Base-by-base conservation (phyloP, 2,113 vertebrate genomes). In the Atherinomorus stipes region DNA sequence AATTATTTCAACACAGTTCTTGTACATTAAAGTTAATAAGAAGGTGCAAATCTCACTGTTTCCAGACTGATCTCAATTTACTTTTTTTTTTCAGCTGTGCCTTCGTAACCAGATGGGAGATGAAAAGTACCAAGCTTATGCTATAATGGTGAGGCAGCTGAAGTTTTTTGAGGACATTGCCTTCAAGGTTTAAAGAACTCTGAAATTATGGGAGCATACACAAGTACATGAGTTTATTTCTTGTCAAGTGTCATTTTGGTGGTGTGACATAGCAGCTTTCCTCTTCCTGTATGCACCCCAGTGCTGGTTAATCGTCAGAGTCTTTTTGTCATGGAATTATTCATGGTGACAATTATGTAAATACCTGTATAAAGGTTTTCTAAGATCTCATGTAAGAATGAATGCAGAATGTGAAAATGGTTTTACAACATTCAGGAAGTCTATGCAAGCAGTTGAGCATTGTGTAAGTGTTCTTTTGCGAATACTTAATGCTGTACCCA, bases 121-220 rank as follows among this genome's bases (percentile, higher is more conserved):
- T 63, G 97, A 94, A 11, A 93, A 96, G 64, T 99, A 99, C 6
- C 71, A 61, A 10, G 44, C 83, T 28, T 99, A 97, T 53, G 93
- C 95, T 2, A 91, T 94, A 4, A 99, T 98, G 94, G 96, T 95
- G 84, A 95, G 92, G 21, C 97, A 98, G 63, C 88, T 99, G 28
- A 98, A 99, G 84, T 98, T 99, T 82, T 96, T 99, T 74, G 98
- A 99, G 91, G 97, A 95, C 9, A 88, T 93, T 7, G 81, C 90
- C 18, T 81, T 93, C 15, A 96, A 92, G 89, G 94, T 76, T 78
- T 95, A 86, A 58, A 67, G 22, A 70, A 6, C 0, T 7, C 18
- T 65, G 16, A 18, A 18, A 44, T n/a, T 10, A 11, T 6, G 8
- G 19, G 45, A 69, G 22, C 8, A 13, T 2, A 52, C 4, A 34